phyloP scores from a whole-genome alignment of 1,140 invertebrate genomes.

The Ceratina japonica region DNA sequence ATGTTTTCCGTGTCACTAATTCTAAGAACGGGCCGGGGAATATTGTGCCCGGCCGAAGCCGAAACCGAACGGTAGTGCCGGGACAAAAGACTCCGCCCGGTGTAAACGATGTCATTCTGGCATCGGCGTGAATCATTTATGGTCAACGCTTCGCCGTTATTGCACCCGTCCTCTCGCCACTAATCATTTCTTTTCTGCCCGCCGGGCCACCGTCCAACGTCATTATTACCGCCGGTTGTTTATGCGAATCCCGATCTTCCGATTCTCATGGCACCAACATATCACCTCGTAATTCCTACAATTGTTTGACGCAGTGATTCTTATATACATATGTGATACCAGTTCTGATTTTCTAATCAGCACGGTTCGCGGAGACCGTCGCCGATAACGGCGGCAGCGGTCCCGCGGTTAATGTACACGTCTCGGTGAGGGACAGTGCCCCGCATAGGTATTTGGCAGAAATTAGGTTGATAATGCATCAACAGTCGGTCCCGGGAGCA shows the following conservation, averaged over 20 bases:
- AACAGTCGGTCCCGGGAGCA: conserved; percentile 66
- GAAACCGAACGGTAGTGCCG: background rate
- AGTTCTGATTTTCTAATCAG: background rate
- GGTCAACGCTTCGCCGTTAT: conserved; percentile 3
- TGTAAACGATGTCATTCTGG: conserved; percentile 41
- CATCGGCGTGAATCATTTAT: conserved; percentile 38
- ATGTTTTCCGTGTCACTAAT: conserved; percentile 64
- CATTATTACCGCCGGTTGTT: background rate
- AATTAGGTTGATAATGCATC: conserved; percentile 75
- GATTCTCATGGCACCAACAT: too few species aligned
- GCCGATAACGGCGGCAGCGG: background rate
- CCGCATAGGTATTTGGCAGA: conserved; percentile 58
- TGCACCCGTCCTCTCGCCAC: background rate
- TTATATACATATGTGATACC: too few species aligned
- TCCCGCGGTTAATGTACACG: conserved; percentile 49
- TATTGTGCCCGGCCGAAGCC: background rate
- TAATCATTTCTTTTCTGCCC: background rate
- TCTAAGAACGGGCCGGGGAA: conserved; percentile 32
- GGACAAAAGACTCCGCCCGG: conserved; percentile 31
- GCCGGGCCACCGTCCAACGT: background rate
- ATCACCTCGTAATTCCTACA: too few species aligned
- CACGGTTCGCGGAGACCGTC: conserved; percentile 26
- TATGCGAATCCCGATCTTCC: too few species aligned
- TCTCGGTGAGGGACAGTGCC: conserved; percentile 45
- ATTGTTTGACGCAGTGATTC: too few species aligned